Evolutionary conservation across 2,797 vertebrate species (phyloP).

Genomic region (Atherinosoma microstoma): DNA sequence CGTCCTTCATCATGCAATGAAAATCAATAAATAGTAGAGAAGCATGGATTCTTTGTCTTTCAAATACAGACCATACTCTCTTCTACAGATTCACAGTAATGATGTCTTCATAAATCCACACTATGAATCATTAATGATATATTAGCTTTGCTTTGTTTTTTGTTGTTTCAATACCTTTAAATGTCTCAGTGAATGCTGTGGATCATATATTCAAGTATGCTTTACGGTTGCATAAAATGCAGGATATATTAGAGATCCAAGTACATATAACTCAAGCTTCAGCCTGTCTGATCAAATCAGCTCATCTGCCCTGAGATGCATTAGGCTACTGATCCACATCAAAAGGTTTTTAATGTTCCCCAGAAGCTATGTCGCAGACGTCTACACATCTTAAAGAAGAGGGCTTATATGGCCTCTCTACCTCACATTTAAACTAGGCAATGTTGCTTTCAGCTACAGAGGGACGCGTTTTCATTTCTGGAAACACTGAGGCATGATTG

Average conservation of each 20-base stretch:
- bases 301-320: conserved; percentile 58
- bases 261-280: conserved; percentile 42
- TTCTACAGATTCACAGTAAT: conserved; percentile 13
- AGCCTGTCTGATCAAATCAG: conserved; percentile 68
- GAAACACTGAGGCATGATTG: conserved; percentile 20
- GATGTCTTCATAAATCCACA: conserved; percentile 10
- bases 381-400: conserved; percentile 58
- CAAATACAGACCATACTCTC: neutral
- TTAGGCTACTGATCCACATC: conserved; percentile 67
- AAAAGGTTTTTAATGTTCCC: conserved; percentile 70
- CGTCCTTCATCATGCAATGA: neutral
- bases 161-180: neutral
- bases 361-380: conserved; percentile 60
- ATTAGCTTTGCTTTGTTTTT: conserved; percentile 2
- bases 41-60: neutral
- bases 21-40: neutral
- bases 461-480: conserved; percentile 16
- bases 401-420: conserved; percentile 27
- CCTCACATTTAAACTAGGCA: conserved; percentile 40
- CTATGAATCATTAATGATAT: conserved; percentile 36
- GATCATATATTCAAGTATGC: conserved; percentile 36
- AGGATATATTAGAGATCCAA: conserved; percentile 24
- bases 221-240: conserved; percentile 32
- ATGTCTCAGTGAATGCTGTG: conserved; percentile 14
- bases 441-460: conserved; percentile 39